Conservation (phyloP, 2,888 invertebrate genomes). For the Chesias legatella region DNA sequence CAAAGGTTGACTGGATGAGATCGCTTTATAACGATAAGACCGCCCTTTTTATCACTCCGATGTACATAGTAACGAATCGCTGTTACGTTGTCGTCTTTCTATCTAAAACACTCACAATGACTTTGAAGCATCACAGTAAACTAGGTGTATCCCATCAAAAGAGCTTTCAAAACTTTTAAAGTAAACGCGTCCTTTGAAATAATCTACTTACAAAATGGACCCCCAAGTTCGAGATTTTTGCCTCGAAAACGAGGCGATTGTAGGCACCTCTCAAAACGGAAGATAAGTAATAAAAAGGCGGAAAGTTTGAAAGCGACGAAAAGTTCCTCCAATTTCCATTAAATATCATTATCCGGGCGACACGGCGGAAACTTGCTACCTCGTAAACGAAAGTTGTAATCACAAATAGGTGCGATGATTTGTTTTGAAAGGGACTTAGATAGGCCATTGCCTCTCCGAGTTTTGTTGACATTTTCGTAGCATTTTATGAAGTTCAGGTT, state of each 20-base stretch:
- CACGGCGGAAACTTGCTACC: constrained; percentile 15
- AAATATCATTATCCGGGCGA: constrained; percentile 39
- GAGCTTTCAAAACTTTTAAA: neutral
- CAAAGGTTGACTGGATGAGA: no score
- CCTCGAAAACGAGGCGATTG: constrained; percentile 16
- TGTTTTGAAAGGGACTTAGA: constrained; percentile 26
- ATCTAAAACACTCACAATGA: no score
- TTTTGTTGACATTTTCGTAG: constrained; percentile 7
- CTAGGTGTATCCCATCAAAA: neutral
- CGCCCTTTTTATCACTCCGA: no score
- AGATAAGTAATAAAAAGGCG: constrained; percentile 25
- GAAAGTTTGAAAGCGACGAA: constrained; percentile 30
- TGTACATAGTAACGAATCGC: no score
- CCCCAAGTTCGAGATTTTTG: constrained; percentile 3
- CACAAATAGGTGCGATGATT: constrained; percentile 31
- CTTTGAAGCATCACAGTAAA: no score
- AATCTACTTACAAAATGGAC: constrained; percentile 3
- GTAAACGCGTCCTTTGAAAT: constrained; percentile 2
- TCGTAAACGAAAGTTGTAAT: constrained; percentile 29
- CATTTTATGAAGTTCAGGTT: neutral
- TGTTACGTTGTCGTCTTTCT: no score
- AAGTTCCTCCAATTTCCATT: constrained; percentile 38
- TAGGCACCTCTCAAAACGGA: constrained; percentile 19
- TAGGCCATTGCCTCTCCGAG: constrained; percentile 11
- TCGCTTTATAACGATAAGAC: no score